Base-by-base conservation (phyloP, 2,888 invertebrate genomes). In the Drosophila engyochracea region DNA sequence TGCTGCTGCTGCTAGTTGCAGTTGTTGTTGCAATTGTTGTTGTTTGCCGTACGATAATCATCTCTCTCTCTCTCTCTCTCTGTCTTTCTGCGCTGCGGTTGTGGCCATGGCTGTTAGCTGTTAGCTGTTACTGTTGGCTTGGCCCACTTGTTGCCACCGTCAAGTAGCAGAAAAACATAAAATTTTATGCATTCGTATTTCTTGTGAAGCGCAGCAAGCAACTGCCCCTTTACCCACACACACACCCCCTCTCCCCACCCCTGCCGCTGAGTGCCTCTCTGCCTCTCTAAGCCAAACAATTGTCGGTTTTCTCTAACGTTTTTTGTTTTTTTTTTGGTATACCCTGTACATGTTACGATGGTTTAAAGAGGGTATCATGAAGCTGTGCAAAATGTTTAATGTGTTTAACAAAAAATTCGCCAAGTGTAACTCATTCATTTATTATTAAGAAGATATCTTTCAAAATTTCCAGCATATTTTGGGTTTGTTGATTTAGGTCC, bases 111-210 rank as follows among this genome's bases (percentile, higher is more conserved):
- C 85, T 91, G 51, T 55, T 79, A 64, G 55, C 37, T 33, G 33
- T 31, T 64, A 16, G 81, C 53, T 69, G 68, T 61, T 70, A 49
- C 57, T 83, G 67, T 70, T 70, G 73, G 76, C 81, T 85, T 91
- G 86, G 91, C 86, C 86, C 90, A 86, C 86, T 86, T 86, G 86
- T 86, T 86, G 86, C 90, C 86, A 86, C 85, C 85, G 84, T 77
- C 77, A 81, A 91, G 86, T 91, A 86, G 90, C 86, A 86, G 74
- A 91, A 86, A 91, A 90, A 85, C 91, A 86, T 86, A 88, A 86
- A 86, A 90, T 90, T 86, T 86, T 91, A 86, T 86, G 86, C 91
- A 86, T 91, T 86, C 91, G 91, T 91, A 86, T 86, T 88, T 91
- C 89, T 91, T 91, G 88, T 79, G 83, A 91, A 87, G 91, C 90